Evolutionary conservation across 92 coral and sea anemone species (phyloP).

Genomic region (Phenganax subtilis): DNA sequence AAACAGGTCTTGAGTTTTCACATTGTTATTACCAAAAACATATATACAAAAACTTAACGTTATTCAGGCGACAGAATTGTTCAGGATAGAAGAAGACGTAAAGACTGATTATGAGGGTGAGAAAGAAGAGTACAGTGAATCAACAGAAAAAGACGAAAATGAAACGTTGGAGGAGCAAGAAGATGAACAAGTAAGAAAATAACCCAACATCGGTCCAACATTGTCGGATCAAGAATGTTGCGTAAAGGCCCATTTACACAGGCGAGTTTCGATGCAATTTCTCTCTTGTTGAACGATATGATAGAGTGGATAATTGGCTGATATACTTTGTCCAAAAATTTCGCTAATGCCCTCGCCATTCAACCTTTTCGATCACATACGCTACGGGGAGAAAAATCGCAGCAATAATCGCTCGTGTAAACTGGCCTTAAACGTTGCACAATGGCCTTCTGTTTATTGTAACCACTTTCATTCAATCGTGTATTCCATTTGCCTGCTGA

Average conservation of each 20-base stretch:
- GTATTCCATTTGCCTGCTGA: no score
- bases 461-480: no score
- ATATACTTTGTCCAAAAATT: no score
- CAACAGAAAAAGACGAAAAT: slow-evolving; percentile 17
- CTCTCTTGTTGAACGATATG: no score
- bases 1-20: neutral
- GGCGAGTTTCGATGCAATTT: no score
- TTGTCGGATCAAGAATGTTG: neutral
- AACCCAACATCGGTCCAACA: neutral
- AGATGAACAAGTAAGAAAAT: neutral
- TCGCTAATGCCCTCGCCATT: no score
- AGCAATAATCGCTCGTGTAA: no score
- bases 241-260: neutral
- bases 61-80: slow-evolving; percentile 22
- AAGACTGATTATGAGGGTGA: slow-evolving; percentile 35
- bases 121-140: slow-evolving; percentile 8
- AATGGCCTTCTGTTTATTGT: no score
- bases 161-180: slow-evolving; percentile 34
- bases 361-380: no score
- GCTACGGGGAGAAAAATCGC: no score
- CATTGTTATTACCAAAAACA: neutral
- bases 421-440: no score
- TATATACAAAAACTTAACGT: neutral
- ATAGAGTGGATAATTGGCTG: no score
- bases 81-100: slow-evolving; percentile 43